Percentiles rank a stretch among this genome's conserved stretches.
Conservation (phyloP, 1,140 invertebrate species). For the Diachasmimorpha longicaudata region DNA sequence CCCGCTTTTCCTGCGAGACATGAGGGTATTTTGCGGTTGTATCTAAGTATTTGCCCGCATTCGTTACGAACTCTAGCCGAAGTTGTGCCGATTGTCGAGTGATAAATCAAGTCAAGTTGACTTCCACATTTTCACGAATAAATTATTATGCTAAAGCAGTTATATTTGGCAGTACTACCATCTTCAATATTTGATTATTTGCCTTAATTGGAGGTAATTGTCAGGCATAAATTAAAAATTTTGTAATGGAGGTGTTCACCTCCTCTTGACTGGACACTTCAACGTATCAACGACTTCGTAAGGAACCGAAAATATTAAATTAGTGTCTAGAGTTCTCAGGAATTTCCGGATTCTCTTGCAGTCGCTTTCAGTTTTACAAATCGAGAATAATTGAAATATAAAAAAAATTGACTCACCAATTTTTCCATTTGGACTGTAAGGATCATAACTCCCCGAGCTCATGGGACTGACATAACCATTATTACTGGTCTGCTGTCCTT, state of each 20-base stretch:
- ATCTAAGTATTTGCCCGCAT: constrained; percentile 10
- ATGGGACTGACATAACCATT: constrained; percentile 84
- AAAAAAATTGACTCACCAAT: constrained; percentile 68
- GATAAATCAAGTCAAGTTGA: too few relatives aligned
- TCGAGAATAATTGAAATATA: not conserved
- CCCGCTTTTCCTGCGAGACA: constrained; percentile 23
- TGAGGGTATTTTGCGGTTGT: constrained; percentile 33
- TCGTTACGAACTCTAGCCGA: not conserved
- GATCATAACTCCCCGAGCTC: constrained; percentile 83
- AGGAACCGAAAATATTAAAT: too few relatives aligned
- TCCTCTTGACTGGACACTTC: too few relatives aligned
- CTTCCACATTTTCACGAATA: not conserved
- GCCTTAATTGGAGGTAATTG: too few relatives aligned
- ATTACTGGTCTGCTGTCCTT: constrained; percentile 68
- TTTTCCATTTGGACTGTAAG: constrained; percentile 86
- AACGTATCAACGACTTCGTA: too few relatives aligned
- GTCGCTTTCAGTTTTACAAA: too few relatives aligned
- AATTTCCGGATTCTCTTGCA: too few relatives aligned
- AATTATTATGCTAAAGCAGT: not conserved
- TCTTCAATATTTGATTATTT: too few relatives aligned
- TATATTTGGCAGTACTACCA: too few relatives aligned
- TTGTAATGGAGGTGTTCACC: too few relatives aligned
- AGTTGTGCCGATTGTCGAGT: not conserved
- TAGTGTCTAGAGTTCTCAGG: too few relatives aligned
- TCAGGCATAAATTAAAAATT: too few relatives aligned